Evolutionary conservation across 2,113 vertebrate species (phyloP), one percentile per base, ranked within the genome.

Genomic region (Melozone crissalis): DNA sequence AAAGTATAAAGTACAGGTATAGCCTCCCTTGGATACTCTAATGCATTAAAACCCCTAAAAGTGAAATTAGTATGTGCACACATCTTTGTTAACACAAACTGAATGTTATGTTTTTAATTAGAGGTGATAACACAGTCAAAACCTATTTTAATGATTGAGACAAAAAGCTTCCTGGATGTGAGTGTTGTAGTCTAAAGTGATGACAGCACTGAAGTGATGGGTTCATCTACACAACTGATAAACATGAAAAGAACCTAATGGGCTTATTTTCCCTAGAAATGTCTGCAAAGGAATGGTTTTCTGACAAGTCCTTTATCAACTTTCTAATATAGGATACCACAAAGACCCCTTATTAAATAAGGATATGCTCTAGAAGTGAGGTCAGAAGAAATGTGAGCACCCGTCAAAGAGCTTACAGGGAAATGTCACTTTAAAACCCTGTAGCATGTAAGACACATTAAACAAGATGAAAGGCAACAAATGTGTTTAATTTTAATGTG

Each of bases 221-320:
- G 19, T 82, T 89, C 63, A 73, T 84, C 52, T 80, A 62, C 39
- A 15, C 44, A 87, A 22, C 20, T 69, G 74, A 94, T 51, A 91
- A 91, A 91, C 37, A 33, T 66, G 30, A 85, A 93, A 91, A 66
- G 18, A 91, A 15, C 8, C 18, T 80, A 73, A 76, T 39, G 21
- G 18, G 14, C 10, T 79, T 76, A 46, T 93, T 94, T 91, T 93
- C 67, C 58, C 67, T 69, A 76, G 78, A 90, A 91, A 87, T 73
- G 6, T 37, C 58, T 41, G 15, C 46, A 89, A 63, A 73, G 27
- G 85, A 79, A 54, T 43, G 3, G 30, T 72, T 73, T 87, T 67
- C 57, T 78, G 31, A 85, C 44, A 90, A 79, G 30, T 58, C 77
- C 73, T 93, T 63, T 69, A 51, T 83, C 80, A 92, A 23, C 43